Conservation (phyloP, 1,140 invertebrate genomes). For the Orchesella cincta region DNA sequence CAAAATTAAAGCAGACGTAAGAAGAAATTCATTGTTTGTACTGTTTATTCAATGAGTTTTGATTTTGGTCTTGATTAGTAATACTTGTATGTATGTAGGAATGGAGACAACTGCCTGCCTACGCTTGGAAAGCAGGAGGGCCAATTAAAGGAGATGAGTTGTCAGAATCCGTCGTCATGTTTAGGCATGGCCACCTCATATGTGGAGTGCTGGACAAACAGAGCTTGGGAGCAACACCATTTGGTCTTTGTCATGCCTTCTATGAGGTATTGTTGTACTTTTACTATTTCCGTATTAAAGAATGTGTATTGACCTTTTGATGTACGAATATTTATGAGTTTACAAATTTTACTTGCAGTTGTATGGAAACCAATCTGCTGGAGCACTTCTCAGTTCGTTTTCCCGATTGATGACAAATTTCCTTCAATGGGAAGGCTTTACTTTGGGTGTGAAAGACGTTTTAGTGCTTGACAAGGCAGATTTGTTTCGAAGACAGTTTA, state of each 20-base stretch:
- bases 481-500: constrained; percentile 69
- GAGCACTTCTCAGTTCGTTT: constrained; percentile 80
- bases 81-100: constrained; percentile 54
- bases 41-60: neutral
- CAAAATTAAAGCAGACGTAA: constrained; percentile 77
- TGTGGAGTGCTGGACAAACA: constrained; percentile 95
- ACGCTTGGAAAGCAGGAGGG: constrained; percentile 66
- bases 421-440: constrained; percentile 88
- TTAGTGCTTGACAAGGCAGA: constrained; percentile 74
- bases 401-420: constrained; percentile 89
- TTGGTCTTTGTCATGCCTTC: constrained; percentile 88
- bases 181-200: constrained; percentile 84
- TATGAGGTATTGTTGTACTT: constrained; percentile 67
- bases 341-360: too few relatives aligned
- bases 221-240: constrained; percentile 92
- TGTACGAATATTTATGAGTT: constrained; percentile 33
- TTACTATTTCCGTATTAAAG: constrained; percentile 4
- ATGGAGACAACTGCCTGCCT: constrained; percentile 66
- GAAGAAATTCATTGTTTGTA: constrained; percentile 29
- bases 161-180: constrained; percentile 88
- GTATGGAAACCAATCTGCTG: constrained; percentile 85
- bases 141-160: constrained; percentile 63
- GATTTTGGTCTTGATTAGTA: too few relatives aligned
- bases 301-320: neutral
- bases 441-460: constrained; percentile 93